Evolutionary conservation across 1,140 invertebrate genomes (phyloP).

Genomic region (Drosophila eugracilis): DNA sequence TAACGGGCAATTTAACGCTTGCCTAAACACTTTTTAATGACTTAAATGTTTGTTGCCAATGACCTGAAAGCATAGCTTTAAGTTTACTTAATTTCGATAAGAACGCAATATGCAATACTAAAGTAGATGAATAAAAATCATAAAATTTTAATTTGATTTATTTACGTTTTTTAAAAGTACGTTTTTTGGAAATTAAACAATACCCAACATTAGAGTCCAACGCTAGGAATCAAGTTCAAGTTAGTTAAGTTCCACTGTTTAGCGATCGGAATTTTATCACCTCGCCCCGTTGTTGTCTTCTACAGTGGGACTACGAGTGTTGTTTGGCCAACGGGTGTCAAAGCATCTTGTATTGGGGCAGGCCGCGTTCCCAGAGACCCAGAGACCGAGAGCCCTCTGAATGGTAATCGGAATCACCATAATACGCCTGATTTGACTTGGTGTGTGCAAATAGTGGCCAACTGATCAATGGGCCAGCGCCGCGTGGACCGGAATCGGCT

Average conservation of each 20-base stretch:
- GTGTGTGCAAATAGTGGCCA: slow-evolving; percentile 42
- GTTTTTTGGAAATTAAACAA: too few relatives aligned
- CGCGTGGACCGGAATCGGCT: slow-evolving; percentile 18
- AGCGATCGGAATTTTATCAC: slow-evolving; percentile 68
- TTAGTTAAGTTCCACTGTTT: slow-evolving; percentile 15
- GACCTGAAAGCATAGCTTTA: background rate
- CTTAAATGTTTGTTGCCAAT: background rate
- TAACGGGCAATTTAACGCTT: background rate
- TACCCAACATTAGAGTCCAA: too few relatives aligned
- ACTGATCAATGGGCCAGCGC: slow-evolving; percentile 31
- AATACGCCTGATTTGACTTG: slow-evolving; percentile 36
- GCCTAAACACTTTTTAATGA: background rate
- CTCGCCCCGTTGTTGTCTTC: slow-evolving; percentile 32
- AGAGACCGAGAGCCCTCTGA: background rate
- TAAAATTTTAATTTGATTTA: too few relatives aligned
- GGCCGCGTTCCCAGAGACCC: slow-evolving; percentile 17
- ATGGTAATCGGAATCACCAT: slow-evolving; percentile 17
- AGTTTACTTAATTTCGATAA: background rate
- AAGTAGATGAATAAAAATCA: too few relatives aligned
- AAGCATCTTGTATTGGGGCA: slow-evolving; percentile 23
- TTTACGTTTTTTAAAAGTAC: too few relatives aligned
- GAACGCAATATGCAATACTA: too few relatives aligned
- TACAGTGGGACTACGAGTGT: background rate
- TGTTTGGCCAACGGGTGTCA: slow-evolving; percentile 17
- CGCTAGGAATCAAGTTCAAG: too few relatives aligned